Percentiles rank a stretch among this genome's conserved stretches.
phyloP scores from a whole-genome alignment of 2,113 vertebrate genomes.

The Suncus etruscus region DNA sequence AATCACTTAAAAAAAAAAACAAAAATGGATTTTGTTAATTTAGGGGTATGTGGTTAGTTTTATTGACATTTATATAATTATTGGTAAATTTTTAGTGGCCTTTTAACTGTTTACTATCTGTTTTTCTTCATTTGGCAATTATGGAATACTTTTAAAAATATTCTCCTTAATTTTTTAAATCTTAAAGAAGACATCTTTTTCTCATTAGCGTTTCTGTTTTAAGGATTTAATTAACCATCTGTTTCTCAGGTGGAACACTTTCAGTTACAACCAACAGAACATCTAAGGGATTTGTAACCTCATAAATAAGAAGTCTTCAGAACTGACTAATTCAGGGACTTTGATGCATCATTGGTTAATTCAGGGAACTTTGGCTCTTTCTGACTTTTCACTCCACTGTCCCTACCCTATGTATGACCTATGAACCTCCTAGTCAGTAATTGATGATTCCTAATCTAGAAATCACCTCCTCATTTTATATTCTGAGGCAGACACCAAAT shows the following conservation, averaged over 20 bases:
- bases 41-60: conserved; percentile 31
- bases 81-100: not conserved
- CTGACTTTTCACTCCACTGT: not conserved
- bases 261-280: conserved; percentile 29
- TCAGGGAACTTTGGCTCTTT: not conserved
- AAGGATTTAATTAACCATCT: conserved; percentile 68
- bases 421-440: not conserved
- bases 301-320: conserved; percentile 6
- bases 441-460: not conserved
- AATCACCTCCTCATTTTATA: not conserved
- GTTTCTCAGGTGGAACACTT: conserved; percentile 55
- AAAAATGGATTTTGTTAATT: not conserved
- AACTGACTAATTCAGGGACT: not conserved
- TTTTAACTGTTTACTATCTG: not conserved
- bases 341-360: not conserved
- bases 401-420: not conserved
- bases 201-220: conserved; percentile 56
- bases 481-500: not conserved
- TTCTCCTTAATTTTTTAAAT: conserved; percentile 36
- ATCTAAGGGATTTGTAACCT: conserved; percentile 20
- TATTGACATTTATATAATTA: conserved; percentile 1
- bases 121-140: conserved; percentile 58
- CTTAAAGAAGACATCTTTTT: conserved; percentile 48
- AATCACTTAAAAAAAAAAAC: not conserved
- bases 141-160: conserved; percentile 26